Base-by-base conservation (phyloP, 1,140 invertebrate species). In the Ostrea edulis region DNA sequence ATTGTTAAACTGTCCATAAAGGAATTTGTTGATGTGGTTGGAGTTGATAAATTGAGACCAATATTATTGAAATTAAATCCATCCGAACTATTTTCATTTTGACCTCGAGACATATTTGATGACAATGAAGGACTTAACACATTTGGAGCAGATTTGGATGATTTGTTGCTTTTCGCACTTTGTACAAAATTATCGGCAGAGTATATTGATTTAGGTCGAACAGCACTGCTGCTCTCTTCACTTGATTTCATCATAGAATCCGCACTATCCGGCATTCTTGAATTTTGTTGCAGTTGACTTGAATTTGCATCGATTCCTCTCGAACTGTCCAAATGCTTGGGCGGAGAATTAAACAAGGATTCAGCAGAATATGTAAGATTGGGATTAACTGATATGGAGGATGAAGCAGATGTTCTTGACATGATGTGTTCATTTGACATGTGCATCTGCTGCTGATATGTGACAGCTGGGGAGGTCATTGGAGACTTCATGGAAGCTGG, bases 181-280 rank as follows among this genome's bases (percentile, higher is more conserved):
- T 94, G 94, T 25, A 94, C 92, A 90, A 94, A 93, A 89, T 93
- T 95, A 52, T 94, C 94, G 17, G 94, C 94, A 54, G 93, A 95
- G 88, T 91, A 93, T 68, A 92, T 91, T 68, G 83, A 85, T 62
- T 62, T 55, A 51, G 83, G 83, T 62, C 83, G 25, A 11, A 22
- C 29, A 0, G 83, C 83, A 29, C 52, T 85, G 9, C 8, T 25
- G 5, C 53, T 85, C n/a, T 85, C 83, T 12, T 85, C 83, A 58
- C 14, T 35, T 8, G 44, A n/a, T 22, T 83, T 83, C 17, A 83
- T 83, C 9, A 83, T 77, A 25, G 68, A 77, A 77, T 77, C 68
- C 12, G 68, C 8, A 35, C 2, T 35, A 77, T 12, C 68, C 35
- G 68, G 29, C 22, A 77, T 77, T 25, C 29, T 77, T 25, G 68